Percentiles rank a stretch among this genome's conserved stretches.
phyloP scores from a whole-genome alignment of 2,113 vertebrate genomes.

The Poeciliopsis retropinna region DNA sequence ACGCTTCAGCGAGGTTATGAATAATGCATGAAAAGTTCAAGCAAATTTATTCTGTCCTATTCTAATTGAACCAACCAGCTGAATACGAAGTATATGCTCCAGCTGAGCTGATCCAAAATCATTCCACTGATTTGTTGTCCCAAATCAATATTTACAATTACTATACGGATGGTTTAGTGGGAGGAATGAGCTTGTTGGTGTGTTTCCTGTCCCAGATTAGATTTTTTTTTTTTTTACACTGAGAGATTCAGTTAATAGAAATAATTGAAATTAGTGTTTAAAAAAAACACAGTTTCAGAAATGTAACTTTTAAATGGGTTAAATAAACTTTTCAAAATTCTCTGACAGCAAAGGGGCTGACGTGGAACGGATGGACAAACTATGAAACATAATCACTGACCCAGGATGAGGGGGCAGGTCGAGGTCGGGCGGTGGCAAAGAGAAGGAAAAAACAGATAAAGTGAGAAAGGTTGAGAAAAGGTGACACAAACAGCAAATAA shows the following conservation, averaged over 20 bases:
- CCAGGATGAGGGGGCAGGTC: neutral
- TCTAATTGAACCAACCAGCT: slow-evolving; percentile 62
- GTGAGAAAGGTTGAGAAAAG: neutral
- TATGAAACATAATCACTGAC: slow-evolving; percentile 31
- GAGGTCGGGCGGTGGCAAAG: neutral
- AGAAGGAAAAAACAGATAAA: neutral
- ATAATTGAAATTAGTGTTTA: too few species aligned
- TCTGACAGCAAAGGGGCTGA: neutral
- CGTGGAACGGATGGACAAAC: slow-evolving; percentile 7
- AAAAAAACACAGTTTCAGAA: too few species aligned
- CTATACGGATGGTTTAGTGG: slow-evolving; percentile 30
- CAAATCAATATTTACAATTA: slow-evolving; percentile 70
- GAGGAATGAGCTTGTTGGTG: slow-evolving; percentile 15
- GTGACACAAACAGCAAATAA: slow-evolving; percentile 12
- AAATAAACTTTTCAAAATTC: too few species aligned
- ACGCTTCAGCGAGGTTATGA: slow-evolving; percentile 37
- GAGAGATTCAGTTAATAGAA: slow-evolving; percentile 4
- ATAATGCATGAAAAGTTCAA: slow-evolving; percentile 66
- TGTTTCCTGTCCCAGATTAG: slow-evolving; percentile 14
- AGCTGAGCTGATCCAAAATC: slow-evolving; percentile 61
- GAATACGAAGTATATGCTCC: slow-evolving; percentile 64
- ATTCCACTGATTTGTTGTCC: slow-evolving; percentile 54
- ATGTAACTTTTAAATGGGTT: too few species aligned
- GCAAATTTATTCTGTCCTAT: slow-evolving; percentile 61
- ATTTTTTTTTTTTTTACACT: slow-evolving; percentile 15